Percentiles rank a stretch among this genome's conserved stretches.
Conservation (phyloP, 2,797 vertebrate genomes). For the Clarias platycephalus region DNA sequence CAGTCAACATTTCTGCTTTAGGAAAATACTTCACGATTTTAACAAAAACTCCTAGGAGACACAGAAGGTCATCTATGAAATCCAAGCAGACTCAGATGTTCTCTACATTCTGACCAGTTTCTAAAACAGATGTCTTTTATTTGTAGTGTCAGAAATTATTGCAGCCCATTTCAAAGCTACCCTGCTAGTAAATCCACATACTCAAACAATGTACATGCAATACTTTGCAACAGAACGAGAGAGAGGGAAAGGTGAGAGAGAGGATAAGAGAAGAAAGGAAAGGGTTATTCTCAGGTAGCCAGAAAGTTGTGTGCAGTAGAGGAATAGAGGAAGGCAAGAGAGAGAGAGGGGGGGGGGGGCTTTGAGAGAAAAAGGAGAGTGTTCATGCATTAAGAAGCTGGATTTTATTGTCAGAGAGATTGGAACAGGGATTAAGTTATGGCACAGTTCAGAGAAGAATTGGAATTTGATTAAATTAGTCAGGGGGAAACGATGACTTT, state of each 20-base stretch:
- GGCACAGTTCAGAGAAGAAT: conserved; percentile 72
- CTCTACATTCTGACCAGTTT: background rate
- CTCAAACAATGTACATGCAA: background rate
- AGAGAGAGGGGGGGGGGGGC: background rate
- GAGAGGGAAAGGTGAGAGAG: conserved; percentile 12
- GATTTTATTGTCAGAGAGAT: conserved; percentile 80
- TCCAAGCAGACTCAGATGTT: background rate
- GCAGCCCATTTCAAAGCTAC: background rate
- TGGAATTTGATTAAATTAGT: conserved; percentile 70
- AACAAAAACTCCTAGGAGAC: background rate
- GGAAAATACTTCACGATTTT: background rate
- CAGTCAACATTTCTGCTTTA: background rate
- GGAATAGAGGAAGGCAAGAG: background rate
- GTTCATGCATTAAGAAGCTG: conserved; percentile 59
- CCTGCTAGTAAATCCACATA: background rate
- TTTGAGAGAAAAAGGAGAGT: conserved; percentile 32
- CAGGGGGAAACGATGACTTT: conserved; percentile 58
- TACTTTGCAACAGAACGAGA: background rate
- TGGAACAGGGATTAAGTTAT: conserved; percentile 78
- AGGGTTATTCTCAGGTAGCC: conserved; percentile 24
- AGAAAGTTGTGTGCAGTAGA: background rate
- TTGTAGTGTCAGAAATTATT: background rate
- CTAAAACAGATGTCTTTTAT: conserved; percentile 7
- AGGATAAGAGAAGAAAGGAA: background rate
- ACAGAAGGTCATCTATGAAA: background rate